Conservation (phyloP, 2,888 invertebrate genomes). For the Tenthredo amoena region DNA sequence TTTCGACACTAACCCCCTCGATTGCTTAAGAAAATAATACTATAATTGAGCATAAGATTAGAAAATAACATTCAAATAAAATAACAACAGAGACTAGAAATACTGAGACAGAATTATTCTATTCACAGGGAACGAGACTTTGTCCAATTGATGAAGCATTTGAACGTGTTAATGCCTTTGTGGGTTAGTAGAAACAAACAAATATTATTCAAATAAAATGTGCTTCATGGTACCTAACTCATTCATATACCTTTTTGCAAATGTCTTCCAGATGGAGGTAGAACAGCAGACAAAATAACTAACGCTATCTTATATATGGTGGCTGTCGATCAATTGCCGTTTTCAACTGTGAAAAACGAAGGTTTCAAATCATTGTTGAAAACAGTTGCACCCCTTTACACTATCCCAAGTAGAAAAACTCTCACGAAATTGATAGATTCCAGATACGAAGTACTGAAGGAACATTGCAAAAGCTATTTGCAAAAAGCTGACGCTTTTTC, state of each 20-base stretch:
- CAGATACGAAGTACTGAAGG: background rate
- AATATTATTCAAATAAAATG: too few relatives aligned
- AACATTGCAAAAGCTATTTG: background rate
- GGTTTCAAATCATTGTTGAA: background rate
- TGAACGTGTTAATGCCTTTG: background rate
- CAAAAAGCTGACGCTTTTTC: background rate
- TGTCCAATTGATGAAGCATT: background rate
- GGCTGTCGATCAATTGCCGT: background rate
- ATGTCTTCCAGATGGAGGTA: too few relatives aligned
- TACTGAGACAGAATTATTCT: background rate
- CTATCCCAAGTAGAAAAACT: background rate
- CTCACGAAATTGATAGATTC: background rate
- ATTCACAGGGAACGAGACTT: background rate
- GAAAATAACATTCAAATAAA: background rate
- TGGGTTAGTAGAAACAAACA: too few relatives aligned
- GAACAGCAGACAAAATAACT: background rate
- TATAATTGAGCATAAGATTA: background rate
- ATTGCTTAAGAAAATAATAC: background rate
- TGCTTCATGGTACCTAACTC: too few relatives aligned
- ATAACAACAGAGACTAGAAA: background rate
- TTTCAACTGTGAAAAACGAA: background rate
- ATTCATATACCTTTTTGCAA: too few relatives aligned
- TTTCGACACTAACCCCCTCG: too few relatives aligned
- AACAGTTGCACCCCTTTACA: background rate
- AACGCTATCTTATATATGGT: background rate